These are phyloP conservation scores for Enteromius afrohamiltoni DNA, from an alignment of 2,797 vertebrate genomes.

Conservation along the genomic window DNA sequence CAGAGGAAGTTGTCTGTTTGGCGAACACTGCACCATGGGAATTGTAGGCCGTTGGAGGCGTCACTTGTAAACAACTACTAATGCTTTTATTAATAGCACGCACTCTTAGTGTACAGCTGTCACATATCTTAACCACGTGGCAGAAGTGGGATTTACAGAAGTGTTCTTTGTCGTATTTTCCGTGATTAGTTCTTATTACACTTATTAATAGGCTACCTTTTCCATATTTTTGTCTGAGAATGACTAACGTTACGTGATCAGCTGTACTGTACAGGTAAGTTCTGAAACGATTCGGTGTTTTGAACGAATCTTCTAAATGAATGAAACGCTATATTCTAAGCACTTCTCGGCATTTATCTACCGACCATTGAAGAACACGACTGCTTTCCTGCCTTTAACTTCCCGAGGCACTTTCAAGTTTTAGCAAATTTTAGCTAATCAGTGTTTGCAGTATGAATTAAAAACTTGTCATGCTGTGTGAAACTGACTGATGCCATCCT, in stretches of 20 bases:
- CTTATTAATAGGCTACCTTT: conserved; percentile 9
- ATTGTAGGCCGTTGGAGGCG: conserved; percentile 61
- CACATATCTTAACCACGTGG: not conserved
- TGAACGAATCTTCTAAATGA: not conserved
- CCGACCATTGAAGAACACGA: not conserved
- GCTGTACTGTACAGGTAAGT: conserved; percentile 59
- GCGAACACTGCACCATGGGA: conserved; percentile 67
- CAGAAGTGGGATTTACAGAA: not conserved
- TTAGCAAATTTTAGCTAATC: not conserved
- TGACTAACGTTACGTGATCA: conserved; percentile 56
- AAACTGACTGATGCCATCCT: not conserved
- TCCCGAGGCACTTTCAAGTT: not conserved
- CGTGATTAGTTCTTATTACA: conserved; percentile 59
- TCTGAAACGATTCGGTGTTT: not conserved
- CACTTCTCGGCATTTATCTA: not conserved
- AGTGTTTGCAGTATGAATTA: not conserved
- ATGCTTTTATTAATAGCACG: not conserved
- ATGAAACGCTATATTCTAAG: not conserved
- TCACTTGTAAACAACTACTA: conserved; percentile 13
- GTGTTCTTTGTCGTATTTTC: not conserved
- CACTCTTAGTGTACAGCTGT: not conserved
- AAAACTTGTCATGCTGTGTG: not conserved
- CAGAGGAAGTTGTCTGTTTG: not conserved
- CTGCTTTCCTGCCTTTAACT: not conserved
- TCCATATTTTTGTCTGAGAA: conserved; percentile 47